Conservation (phyloP, 2,797 vertebrate species). For the Denticeps clupeoides region DNA sequence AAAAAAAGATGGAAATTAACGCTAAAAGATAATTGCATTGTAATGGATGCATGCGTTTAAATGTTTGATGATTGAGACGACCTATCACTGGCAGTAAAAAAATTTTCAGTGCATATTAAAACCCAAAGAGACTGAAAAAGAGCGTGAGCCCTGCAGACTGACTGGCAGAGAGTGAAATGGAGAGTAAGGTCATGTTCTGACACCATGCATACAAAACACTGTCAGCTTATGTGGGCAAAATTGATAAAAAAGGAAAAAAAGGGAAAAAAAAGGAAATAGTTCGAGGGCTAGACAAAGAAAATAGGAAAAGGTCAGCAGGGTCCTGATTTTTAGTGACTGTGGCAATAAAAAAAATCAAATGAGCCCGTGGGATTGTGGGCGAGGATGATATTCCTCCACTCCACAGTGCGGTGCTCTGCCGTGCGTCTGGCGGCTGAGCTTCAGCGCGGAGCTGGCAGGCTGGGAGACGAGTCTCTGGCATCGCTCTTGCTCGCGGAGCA, state of each 20-base stretch:
- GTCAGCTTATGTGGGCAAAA: no score
- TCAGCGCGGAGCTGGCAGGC: slow-evolving; percentile 33
- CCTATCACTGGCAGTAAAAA: slow-evolving; percentile 71
- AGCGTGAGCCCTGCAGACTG: slow-evolving; percentile 79
- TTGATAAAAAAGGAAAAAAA: no score
- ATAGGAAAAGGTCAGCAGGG: no score
- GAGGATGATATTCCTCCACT: slow-evolving; percentile 50
- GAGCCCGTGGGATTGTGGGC: no score
- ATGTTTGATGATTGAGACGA: slow-evolving; percentile 82
- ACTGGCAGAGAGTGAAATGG: no score
- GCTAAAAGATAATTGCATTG: slow-evolving; percentile 67
- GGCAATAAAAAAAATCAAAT: no score
- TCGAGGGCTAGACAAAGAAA: no score
- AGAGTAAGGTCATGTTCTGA: no score
- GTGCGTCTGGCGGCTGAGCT: slow-evolving; percentile 11
- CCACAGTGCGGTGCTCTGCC: slow-evolving; percentile 59
- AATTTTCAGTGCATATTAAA: slow-evolving; percentile 76
- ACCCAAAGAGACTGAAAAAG: slow-evolving; percentile 70
- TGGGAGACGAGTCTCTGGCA: slow-evolving; percentile 35
- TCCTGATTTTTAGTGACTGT: no score
- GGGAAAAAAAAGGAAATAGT: no score
- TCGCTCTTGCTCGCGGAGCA: slow-evolving; percentile 15
- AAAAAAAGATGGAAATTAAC: slow-evolving; percentile 42
- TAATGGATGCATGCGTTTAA: slow-evolving; percentile 76
- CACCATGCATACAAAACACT: no score